Conservation (phyloP, 2,797 vertebrate species). For the Monodelphis domestica region DNA sequence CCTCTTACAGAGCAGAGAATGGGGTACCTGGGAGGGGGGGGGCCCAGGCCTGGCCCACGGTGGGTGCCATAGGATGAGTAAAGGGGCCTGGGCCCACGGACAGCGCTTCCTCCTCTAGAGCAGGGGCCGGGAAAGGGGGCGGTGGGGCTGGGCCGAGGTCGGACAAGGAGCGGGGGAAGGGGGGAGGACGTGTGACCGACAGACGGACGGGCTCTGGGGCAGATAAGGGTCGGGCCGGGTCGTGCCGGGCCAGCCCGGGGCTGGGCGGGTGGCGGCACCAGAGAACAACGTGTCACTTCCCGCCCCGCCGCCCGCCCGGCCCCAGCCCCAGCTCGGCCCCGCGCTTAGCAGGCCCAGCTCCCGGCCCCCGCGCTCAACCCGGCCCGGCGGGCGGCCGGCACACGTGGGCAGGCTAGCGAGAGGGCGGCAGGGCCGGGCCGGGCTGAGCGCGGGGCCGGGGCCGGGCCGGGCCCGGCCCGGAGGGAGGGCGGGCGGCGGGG, state of each 20-base stretch:
- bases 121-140: no score
- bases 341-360: constrained; percentile 52
- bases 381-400: constrained; percentile 38
- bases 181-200: no score
- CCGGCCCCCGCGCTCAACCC: constrained; percentile 40
- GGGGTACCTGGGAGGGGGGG: constrained; percentile 80
- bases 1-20: background rate
- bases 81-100: no score
- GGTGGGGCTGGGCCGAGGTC: constrained; percentile 37
- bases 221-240: constrained; percentile 78
- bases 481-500: constrained; percentile 13
- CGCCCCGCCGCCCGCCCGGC: constrained; percentile 73
- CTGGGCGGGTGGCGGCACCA: constrained; percentile 78
- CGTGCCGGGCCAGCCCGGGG: constrained; percentile 65
- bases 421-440: constrained; percentile 48
- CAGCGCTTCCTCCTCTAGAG: background rate
- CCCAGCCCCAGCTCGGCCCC: constrained; percentile 53
- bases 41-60: constrained; percentile 75
- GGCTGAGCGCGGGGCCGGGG: constrained; percentile 71
- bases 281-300: constrained; percentile 82
- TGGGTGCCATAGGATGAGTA: no score
- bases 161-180: no score
- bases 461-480: constrained; percentile 60
- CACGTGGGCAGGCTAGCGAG: background rate
- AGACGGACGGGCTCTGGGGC: no score